Evolutionary conservation across 1,140 invertebrate genomes (phyloP).

Genomic region (Branchinecta lindahli): DNA sequence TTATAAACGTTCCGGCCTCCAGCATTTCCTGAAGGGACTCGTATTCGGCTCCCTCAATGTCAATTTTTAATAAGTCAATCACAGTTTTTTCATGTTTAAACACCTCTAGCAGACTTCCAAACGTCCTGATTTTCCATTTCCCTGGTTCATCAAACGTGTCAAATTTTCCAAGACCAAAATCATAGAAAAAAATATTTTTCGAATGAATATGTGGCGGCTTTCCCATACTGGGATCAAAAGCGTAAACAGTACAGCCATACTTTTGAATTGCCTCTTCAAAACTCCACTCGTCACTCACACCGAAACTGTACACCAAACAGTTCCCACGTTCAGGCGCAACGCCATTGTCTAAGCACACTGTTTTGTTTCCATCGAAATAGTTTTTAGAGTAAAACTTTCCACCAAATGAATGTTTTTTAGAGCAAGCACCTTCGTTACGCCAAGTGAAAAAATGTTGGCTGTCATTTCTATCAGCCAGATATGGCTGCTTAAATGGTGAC

Average conservation of each 20-base stretch:
- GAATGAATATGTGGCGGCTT: constrained; percentile 4
- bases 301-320: constrained; percentile 23
- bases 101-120: constrained; percentile 6
- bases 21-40: constrained; percentile 14
- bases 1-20: constrained; percentile 11
- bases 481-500: neutral
- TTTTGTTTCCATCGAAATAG: constrained; percentile 23
- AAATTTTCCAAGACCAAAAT: constrained; percentile 12
- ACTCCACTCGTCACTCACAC: constrained; percentile 25
- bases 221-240: constrained; percentile 25
- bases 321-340: constrained; percentile 17
- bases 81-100: constrained; percentile 14
- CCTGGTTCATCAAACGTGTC: neutral
- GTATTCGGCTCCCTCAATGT: constrained; percentile 22
- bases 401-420: neutral
- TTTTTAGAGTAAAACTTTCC: constrained; percentile 9
- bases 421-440: neutral
- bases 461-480: neutral
- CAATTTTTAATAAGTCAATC: constrained; percentile 22
- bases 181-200: constrained; percentile 14
- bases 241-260: constrained; percentile 25
- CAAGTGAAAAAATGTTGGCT: constrained; percentile 8
- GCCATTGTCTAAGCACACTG: constrained; percentile 23
- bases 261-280: constrained; percentile 24
- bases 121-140: constrained; percentile 15